Conservation (phyloP, 1,140 invertebrate species). For the Cydia amplana region DNA sequence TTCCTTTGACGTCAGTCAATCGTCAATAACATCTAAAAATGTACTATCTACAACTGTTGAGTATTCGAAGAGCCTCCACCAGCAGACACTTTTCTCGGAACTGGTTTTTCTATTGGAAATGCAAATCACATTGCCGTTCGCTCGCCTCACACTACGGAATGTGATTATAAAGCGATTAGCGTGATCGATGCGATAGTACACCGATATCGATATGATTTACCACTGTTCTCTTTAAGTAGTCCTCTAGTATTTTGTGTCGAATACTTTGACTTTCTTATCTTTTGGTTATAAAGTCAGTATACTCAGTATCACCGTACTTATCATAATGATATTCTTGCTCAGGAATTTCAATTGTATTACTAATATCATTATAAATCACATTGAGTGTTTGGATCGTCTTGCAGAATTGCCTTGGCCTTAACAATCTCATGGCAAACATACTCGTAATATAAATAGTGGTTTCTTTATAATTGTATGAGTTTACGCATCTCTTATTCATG, state of each 20-base stretch:
- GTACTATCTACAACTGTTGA: background rate
- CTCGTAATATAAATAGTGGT: too few species aligned
- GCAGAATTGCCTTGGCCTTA: too few species aligned
- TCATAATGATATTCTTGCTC: too few species aligned
- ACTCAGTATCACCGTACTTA: too few species aligned
- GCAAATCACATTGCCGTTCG: conserved; percentile 1
- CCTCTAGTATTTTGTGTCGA: background rate
- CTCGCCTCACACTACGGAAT: conserved; percentile 15
- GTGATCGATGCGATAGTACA: conserved; percentile 11
- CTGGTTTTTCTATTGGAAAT: conserved; percentile 16
- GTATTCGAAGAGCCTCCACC: background rate
- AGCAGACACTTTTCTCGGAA: background rate
- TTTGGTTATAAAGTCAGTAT: background rate
- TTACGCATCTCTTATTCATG: too few species aligned
- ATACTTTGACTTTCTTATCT: background rate
- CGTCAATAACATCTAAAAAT: background rate
- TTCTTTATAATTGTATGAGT: too few species aligned
- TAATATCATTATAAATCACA: too few species aligned
- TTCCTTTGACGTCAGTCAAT: conserved; percentile 1
- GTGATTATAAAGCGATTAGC: conserved; percentile 17
- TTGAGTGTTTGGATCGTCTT: too few species aligned
- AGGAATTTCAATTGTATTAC: too few species aligned
- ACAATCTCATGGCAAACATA: too few species aligned
- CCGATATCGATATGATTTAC: conserved; percentile 15
- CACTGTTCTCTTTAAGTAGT: conserved; percentile 11